Conservation (phyloP, 2,888 invertebrate species). For the Chouioia cunea region DNA sequence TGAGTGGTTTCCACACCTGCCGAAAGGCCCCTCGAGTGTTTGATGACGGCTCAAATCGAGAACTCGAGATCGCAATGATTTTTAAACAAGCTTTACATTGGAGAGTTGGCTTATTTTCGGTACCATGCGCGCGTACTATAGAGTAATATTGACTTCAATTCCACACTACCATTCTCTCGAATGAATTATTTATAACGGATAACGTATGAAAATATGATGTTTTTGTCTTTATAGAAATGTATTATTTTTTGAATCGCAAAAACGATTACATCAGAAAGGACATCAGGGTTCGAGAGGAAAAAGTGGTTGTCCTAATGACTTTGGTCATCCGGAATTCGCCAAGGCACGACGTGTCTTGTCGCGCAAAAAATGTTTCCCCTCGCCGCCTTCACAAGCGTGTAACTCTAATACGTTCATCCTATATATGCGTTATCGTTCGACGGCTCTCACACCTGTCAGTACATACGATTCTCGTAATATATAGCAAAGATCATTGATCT, state of each 20-base stretch:
- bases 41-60: slow-evolving; percentile 14
- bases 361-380: too few species aligned
- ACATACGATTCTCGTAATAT: too few species aligned
- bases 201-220: too few species aligned
- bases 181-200: too few species aligned
- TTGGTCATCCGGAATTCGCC: slow-evolving; percentile 61
- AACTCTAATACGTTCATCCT: too few species aligned
- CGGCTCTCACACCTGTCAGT: too few species aligned
- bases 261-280: neutral
- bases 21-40: slow-evolving; percentile 38
- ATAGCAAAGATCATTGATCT: slow-evolving; percentile 1
- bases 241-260: too few species aligned
- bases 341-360: slow-evolving; percentile 49
- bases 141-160: too few species aligned
- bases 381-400: too few species aligned
- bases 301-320: slow-evolving; percentile 59
- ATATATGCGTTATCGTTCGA: slow-evolving; percentile 49
- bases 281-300: slow-evolving; percentile 27
- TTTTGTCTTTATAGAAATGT: too few species aligned
- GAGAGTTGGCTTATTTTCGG: slow-evolving; percentile 9
- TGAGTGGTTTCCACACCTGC: slow-evolving; percentile 42
- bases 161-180: too few species aligned
- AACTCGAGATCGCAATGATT: slow-evolving; percentile 50
- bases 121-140: too few species aligned
- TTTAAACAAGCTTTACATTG: slow-evolving; percentile 52